phyloP scores from a whole-genome alignment of 2,888 invertebrate species.

The Nephrotoma flavescens region DNA sequence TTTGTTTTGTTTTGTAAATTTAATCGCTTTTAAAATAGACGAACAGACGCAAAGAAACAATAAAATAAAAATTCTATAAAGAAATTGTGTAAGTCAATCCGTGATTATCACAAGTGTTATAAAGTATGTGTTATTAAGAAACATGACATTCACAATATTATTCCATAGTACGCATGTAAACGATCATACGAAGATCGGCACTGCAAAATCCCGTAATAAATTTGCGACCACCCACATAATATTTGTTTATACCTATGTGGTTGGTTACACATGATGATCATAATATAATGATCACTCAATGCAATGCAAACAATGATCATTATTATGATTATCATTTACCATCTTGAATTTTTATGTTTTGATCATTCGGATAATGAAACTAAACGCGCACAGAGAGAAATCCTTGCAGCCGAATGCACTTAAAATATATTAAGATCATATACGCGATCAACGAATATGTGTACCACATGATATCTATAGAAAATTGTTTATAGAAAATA shows the following conservation, averaged over 20 bases:
- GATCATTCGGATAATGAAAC: neutral
- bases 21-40: neutral
- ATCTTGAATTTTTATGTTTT: neutral
- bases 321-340: neutral
- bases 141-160: neutral
- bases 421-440: neutral
- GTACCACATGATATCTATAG: neutral
- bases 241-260: neutral
- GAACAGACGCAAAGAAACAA: neutral
- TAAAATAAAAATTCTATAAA: neutral
- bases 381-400: neutral
- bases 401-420: neutral
- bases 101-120: neutral
- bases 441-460: neutral
- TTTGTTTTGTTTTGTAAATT: neutral
- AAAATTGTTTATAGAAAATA: neutral
- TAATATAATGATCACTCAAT: neutral
- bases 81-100: neutral
- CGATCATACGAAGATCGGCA: neutral
- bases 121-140: neutral
- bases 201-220: neutral
- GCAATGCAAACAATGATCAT: neutral
- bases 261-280: neutral
- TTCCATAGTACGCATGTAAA: neutral
- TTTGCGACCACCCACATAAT: neutral